Base-by-base conservation (phyloP, 2,113 vertebrate species). In the Macrotis lagotis region DNA sequence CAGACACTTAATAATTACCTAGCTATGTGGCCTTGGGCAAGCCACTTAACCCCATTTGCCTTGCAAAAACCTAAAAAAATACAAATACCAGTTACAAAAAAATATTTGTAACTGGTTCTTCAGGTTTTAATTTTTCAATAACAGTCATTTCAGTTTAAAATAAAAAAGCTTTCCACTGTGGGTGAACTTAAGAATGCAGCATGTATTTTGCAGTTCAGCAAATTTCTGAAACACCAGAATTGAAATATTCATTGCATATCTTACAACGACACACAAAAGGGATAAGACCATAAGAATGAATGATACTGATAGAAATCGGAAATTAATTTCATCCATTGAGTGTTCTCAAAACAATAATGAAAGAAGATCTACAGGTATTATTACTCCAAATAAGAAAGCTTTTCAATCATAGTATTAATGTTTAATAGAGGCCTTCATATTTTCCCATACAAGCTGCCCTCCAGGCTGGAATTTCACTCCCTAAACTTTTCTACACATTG, bases 271-370 rank as follows among this genome's bases (percentile, higher is more conserved):
- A 26, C 93, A 53, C 93, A 95, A 94, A 95, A 74, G 89, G 93
- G 96, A 93, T 25, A 52, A 11, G 25, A 89, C 92, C 95, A 16
- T 94, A 93, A 95, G 51, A 96, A 90, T 90, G 48, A 51, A 91
- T 53, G 90, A 91, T 92, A 93, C n/a, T 94, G 55, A 91, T 51
- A 66, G 49, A 94, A 93, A 37, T 96, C 53, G 51, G 53, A 94
- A 25, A 92, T 52, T 31, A 91, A 50, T 93, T 96, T 95, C 88
- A 96, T 97, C 44, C 91, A 66, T 37, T 95, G 93, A 92, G 92
- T 92, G 51, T 95, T 90, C 26, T 19, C 37, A 37, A 53, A 93
- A 97, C 48, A 90, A 89, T 14, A 11, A 19, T 92, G 49, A 95
- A 96, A 95, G 94, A 16, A 49, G 37, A 95, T 50, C 88, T 74